These are phyloP conservation scores for Marisa cornuarietis DNA, from an alignment of 1,140 invertebrate species.

Conservation along the genomic window DNA sequence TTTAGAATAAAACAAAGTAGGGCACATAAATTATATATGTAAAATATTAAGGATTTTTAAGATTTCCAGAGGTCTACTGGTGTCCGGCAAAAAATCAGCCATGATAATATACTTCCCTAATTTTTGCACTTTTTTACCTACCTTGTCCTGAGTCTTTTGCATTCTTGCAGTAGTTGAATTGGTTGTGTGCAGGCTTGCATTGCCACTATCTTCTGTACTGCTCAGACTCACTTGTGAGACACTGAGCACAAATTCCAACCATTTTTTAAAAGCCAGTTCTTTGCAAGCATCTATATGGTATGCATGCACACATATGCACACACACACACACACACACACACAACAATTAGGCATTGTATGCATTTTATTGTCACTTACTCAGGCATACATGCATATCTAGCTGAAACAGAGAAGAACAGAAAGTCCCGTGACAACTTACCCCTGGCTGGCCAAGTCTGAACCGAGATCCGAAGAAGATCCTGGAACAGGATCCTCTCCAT, in stretches of 20 bases:
- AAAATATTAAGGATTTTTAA: too few species aligned
- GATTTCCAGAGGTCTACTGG: too few species aligned
- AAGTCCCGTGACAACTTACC: background rate
- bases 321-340: too few species aligned
- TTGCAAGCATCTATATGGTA: too few species aligned
- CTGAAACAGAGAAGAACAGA: background rate
- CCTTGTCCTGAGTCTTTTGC: too few species aligned
- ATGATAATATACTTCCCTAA: too few species aligned
- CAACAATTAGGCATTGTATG: background rate
- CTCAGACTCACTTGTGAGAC: conserved; percentile 36
- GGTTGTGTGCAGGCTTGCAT: conserved; percentile 33
- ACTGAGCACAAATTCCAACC: conserved; percentile 20
- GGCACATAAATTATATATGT: too few species aligned
- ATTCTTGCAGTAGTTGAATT: conserved; percentile 7
- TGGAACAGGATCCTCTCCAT: conserved; percentile 57
- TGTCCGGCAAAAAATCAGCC: too few species aligned
- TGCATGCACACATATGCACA: too few species aligned
- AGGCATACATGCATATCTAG: background rate
- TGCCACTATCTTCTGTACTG: conserved; percentile 35
- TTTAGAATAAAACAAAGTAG: too few species aligned
- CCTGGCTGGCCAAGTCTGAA: conserved; percentile 17
- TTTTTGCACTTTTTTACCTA: too few species aligned
- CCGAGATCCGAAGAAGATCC: conserved; percentile 46
- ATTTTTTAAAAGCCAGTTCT: background rate
- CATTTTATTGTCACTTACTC: background rate